phyloP scores from a whole-genome alignment of 2,797 vertebrate genomes.

The Muscicapa comitata region DNA sequence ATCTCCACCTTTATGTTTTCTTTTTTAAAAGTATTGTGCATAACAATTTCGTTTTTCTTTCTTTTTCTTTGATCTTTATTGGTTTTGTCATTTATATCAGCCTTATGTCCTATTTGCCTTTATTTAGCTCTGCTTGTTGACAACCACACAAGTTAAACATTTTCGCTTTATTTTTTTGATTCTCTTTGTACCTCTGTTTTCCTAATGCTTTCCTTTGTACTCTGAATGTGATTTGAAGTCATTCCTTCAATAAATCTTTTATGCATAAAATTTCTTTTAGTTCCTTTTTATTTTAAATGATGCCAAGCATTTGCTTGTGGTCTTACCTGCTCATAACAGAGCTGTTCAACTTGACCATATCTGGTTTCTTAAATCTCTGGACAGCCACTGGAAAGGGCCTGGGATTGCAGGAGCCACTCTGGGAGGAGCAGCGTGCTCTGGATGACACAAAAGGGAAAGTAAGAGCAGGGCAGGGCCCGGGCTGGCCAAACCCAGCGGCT shows the following conservation, averaged over 20 bases:
- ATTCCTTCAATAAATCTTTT: not conserved
- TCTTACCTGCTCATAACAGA: not conserved
- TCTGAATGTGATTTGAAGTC: rapidly evolving
- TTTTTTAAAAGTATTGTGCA: rapidly evolving
- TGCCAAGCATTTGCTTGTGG: rapidly evolving
- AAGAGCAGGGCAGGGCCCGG: not conserved
- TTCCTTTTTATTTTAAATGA: rapidly evolving
- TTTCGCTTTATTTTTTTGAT: rapidly evolving
- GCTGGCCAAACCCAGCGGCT: not conserved
- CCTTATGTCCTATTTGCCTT: rapidly evolving
- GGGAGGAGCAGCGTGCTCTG: not conserved
- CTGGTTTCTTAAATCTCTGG: not conserved
- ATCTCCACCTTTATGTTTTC: rapidly evolving
- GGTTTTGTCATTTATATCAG: rapidly evolving
- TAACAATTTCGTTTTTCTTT: rapidly evolving
- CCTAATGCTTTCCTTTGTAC: rapidly evolving
- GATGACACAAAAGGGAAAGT: not conserved
- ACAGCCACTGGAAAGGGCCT: too few species aligned
- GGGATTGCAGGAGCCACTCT: rapidly evolving
- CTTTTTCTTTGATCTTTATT: rapidly evolving
- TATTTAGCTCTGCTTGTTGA: too few species aligned
- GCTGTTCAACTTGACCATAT: rapidly evolving
- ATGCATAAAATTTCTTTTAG: not conserved
- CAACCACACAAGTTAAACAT: rapidly evolving
- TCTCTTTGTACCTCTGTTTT: rapidly evolving